phyloP scores from a whole-genome alignment of 2,113 vertebrate species.

The Alethe diademata region DNA sequence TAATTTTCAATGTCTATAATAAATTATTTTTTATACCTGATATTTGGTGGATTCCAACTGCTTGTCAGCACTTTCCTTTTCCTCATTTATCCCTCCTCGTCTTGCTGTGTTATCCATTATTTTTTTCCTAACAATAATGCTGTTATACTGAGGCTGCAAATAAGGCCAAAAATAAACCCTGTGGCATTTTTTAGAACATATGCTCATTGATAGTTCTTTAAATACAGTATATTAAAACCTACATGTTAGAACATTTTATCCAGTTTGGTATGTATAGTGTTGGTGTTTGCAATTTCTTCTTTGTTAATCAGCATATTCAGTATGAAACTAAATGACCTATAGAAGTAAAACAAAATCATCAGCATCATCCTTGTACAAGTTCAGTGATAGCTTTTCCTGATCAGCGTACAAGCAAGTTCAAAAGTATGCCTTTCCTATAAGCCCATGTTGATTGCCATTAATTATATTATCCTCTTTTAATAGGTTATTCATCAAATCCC shows the following conservation, averaged over 20 bases:
- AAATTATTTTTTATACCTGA: not conserved
- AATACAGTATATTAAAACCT: not conserved
- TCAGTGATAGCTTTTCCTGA: not conserved
- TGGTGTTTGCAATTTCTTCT: not conserved
- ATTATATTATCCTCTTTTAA: constrained; percentile 56
- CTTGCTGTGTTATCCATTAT: not conserved
- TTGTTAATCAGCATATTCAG: not conserved
- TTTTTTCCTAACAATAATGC: not conserved
- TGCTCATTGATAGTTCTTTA: not conserved
- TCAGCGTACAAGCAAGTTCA: not conserved
- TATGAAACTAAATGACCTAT: not conserved
- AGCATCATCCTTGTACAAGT: not conserved
- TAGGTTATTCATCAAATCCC: constrained; percentile 55
- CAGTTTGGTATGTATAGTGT: not conserved
- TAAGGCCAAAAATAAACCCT: not conserved
- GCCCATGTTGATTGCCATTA: constrained; percentile 38
- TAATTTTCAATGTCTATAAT: not conserved
- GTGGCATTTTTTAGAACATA: not conserved
- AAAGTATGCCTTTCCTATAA: constrained; percentile 16
- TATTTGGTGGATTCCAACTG: not conserved
- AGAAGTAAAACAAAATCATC: not conserved
- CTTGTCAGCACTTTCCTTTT: not conserved
- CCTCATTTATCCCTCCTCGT: not conserved
- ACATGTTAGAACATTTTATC: not conserved
- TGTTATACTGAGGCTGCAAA: not conserved